Evolutionary conservation across 1,140 invertebrate genomes (phyloP), one percentile per base, ranked within the genome.

Genomic region (Glossosoma conforme): DNA sequence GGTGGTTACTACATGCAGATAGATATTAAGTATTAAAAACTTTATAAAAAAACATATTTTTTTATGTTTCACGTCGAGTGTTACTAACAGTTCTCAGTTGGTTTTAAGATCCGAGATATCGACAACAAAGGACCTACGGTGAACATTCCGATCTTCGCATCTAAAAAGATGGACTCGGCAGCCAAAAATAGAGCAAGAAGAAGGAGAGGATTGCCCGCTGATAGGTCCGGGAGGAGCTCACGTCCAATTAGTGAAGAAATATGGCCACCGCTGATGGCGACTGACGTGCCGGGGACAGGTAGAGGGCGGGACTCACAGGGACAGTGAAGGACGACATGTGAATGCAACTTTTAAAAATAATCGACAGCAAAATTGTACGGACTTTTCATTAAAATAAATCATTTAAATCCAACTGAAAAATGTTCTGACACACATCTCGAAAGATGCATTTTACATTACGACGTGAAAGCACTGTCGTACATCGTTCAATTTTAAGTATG

Each of bases 161-260:
- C 24, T 15, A 15, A 32, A n/a, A 19, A 44, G 43, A 33, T 11
- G 13, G 15, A 17, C 25, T 11, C 15, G 36, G 13, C 28, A 30
- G n/a, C 15, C 18, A 14, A 50, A 50, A 50, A 50, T 50, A 50
- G 47, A 50, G 18, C 28, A 50, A 50, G 14, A 50, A 42, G 35
- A 24, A 28, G 22, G 19, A 42, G 24, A 35, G 25, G 47, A n/a
- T 28, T 42, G 47, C 13, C 47, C 32, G 24, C 47, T 35, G 47
- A 50, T 50, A 42, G 47, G 47, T 40, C n/a, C n/a, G 32, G 44
- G 38, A 11, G 44, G 38, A 50, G 33, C 28, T n/a, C 28, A 28
- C 20, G 47, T 42, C 47, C 47, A 50, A 50, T 50, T 50, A 50
- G 47, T 35, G 47, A 50, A 42, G 47, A 50, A 50, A 43, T 50